phyloP scores from a whole-genome alignment of 2,797 vertebrate species.

The Accipiter fasciatus region DNA sequence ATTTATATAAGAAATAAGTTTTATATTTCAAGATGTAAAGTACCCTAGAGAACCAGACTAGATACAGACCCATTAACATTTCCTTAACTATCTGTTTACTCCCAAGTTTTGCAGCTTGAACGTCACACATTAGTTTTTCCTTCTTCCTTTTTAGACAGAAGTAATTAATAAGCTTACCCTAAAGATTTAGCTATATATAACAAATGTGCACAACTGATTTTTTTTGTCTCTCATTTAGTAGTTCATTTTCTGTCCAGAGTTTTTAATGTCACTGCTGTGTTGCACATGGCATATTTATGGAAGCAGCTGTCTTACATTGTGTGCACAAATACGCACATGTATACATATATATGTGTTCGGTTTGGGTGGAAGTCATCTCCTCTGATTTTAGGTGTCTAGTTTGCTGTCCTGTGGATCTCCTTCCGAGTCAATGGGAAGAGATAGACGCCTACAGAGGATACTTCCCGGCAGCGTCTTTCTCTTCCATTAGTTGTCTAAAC shows the following conservation, averaged over 20 bases:
- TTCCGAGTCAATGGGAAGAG: background rate
- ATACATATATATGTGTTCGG: background rate
- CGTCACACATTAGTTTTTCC: background rate
- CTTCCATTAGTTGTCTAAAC: background rate
- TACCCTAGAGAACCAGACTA: slow-evolving; percentile 6
- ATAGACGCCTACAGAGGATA: background rate
- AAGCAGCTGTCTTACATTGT: background rate
- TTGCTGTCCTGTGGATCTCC: background rate
- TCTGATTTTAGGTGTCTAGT: background rate
- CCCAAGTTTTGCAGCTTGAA: background rate
- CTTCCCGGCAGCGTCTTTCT: background rate
- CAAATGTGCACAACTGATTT: background rate
- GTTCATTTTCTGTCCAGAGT: background rate
- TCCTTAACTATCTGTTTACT: background rate
- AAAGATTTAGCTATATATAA: background rate
- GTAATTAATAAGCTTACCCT: background rate
- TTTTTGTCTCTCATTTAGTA: background rate
- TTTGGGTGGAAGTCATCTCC: background rate
- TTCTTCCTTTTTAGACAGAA: background rate
- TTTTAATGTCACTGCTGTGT: background rate
- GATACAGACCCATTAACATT: background rate
- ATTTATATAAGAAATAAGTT: slow-evolving; percentile 43
- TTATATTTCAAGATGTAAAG: slow-evolving; percentile 18
- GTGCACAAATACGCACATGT: background rate
- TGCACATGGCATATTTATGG: background rate